Percentiles rank a stretch among this genome's conserved stretches.
Evolutionary conservation across 2,797 vertebrate species (phyloP).

Genomic region (Podarcis lilfordi): DNA sequence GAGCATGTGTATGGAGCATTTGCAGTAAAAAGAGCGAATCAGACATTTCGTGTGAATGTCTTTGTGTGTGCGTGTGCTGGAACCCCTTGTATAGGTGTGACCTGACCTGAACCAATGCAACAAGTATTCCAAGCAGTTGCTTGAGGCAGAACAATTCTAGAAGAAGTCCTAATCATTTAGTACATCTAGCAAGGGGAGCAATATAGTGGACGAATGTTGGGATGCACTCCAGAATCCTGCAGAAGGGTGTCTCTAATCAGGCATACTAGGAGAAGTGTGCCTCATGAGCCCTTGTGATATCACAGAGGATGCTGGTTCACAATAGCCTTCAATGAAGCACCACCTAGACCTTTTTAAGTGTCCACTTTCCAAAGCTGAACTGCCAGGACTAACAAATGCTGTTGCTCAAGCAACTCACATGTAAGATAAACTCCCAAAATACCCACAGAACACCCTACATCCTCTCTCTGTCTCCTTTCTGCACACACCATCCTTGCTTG

Average conservation of each 20-base stretch:
- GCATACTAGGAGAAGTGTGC: not conserved
- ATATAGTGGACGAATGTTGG: not conserved
- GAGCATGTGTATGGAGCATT: not conserved
- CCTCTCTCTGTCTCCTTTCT: not conserved
- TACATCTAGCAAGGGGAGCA: not conserved
- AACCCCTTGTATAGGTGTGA: not conserved
- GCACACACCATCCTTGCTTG: not conserved
- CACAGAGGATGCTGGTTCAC: not conserved
- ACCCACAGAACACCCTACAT: too few species aligned
- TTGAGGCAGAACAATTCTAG: not conserved
- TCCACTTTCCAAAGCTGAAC: too few species aligned
- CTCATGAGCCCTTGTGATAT: too few species aligned
- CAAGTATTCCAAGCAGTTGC: not conserved
- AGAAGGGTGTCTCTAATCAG: not conserved
- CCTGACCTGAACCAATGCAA: not conserved
- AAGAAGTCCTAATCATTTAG: not conserved
- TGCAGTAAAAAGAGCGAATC: not conserved
- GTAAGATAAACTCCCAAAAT: not conserved
- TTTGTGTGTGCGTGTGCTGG: not conserved
- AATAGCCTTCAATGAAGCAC: not conserved
- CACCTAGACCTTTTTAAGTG: not conserved
- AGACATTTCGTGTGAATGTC: not conserved
- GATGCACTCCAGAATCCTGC: not conserved
- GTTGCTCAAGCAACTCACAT: not conserved
- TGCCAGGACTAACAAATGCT: too few species aligned